These are phyloP conservation scores for Terebella lapidaria DNA, from an alignment of 2,888 invertebrate genomes.

Conservation along the genomic window DNA sequence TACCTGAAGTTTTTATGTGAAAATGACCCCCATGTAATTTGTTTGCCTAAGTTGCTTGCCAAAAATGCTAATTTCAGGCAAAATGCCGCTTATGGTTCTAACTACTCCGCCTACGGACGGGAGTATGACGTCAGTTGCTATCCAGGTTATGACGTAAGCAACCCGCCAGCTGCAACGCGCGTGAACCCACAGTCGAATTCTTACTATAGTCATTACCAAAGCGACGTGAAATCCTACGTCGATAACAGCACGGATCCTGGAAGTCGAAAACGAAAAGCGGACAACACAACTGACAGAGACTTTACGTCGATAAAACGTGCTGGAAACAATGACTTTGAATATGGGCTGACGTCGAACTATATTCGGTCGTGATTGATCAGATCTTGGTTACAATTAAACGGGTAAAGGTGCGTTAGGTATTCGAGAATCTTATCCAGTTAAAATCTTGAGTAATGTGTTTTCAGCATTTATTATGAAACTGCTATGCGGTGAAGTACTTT, in stretches of 20 bases:
- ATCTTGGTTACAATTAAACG: no score
- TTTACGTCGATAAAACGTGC: background rate
- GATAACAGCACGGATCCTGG: background rate
- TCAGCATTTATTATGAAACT: no score
- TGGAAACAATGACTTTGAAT: no score
- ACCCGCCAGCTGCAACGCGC: background rate
- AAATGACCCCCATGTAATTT: no score
- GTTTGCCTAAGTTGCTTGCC: no score
- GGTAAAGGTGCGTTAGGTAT: no score
- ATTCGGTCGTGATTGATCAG: no score
- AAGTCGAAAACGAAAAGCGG: background rate
- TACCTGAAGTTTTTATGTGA: no score
- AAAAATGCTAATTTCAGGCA: no score
- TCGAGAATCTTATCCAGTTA: no score
- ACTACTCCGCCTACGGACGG: background rate
- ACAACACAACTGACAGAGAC: background rate
- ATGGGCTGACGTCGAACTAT: background rate
- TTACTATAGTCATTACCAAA: background rate
- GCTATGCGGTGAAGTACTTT: no score
- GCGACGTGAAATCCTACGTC: background rate
- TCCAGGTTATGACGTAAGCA: background rate
- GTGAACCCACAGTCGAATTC: background rate
- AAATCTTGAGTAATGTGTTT: no score
- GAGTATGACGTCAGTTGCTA: slow-evolving; percentile 1
- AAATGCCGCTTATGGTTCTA: background rate